phyloP scores from a whole-genome alignment of 2,888 invertebrate genomes.

The Bellardia bayeri region DNA sequence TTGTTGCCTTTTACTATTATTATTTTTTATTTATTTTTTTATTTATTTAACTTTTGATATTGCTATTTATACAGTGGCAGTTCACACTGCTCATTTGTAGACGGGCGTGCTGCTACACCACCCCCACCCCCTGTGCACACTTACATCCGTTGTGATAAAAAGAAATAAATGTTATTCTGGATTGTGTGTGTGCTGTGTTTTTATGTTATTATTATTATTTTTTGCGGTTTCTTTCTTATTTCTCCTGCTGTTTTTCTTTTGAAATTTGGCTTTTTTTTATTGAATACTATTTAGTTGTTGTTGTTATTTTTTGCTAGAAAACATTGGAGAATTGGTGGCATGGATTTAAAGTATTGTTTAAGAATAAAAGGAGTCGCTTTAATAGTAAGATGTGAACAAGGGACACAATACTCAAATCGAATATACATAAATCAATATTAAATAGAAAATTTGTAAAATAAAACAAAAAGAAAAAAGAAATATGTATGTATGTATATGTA shows the following conservation, averaged over 20 bases:
- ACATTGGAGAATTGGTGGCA: slow-evolving; percentile 45
- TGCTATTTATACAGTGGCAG: slow-evolving; percentile 58
- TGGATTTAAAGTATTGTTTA: slow-evolving; percentile 59
- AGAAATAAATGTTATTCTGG: slow-evolving; percentile 78
- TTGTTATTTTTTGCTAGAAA: slow-evolving; percentile 34
- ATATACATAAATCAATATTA: slow-evolving; percentile 68
- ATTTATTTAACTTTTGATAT: slow-evolving; percentile 67
- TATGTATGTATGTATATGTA: too few species aligned
- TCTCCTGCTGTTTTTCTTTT: slow-evolving; percentile 57
- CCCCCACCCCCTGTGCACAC: slow-evolving; percentile 74
- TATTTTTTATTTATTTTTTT: slow-evolving; percentile 65
- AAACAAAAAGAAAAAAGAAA: slow-evolving; percentile 8
- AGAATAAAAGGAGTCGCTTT: slow-evolving; percentile 63
- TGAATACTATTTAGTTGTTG: slow-evolving; percentile 59
- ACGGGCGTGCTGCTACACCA: not conserved
- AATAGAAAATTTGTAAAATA: slow-evolving; percentile 24
- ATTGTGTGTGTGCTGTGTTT: slow-evolving; percentile 55
- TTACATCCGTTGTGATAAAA: slow-evolving; percentile 82
- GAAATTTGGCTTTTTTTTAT: slow-evolving; percentile 73
- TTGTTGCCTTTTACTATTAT: slow-evolving; percentile 38
- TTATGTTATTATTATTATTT: slow-evolving; percentile 69
- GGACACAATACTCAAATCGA: slow-evolving; percentile 51
- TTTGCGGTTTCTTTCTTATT: slow-evolving; percentile 58
- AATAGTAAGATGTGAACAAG: slow-evolving; percentile 47
- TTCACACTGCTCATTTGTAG: slow-evolving; percentile 64